Evolutionary conservation across 1,140 invertebrate genomes (phyloP).

Genomic region (Sycophila sp.): DNA sequence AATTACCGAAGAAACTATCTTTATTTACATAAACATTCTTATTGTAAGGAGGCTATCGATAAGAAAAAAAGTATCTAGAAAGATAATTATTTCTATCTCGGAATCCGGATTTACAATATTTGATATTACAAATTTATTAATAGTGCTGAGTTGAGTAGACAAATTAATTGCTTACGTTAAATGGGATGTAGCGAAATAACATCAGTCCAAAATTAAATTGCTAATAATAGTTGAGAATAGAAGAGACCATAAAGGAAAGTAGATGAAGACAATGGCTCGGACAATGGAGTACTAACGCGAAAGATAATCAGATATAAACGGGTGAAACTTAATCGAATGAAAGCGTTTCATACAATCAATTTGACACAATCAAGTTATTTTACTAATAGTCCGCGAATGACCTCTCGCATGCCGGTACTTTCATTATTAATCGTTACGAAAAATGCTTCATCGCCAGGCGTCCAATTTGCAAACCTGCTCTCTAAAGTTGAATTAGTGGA

Average conservation of each 20-base stretch:
- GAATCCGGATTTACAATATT: not conserved
- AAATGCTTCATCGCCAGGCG: too few species aligned
- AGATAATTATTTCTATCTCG: too few species aligned
- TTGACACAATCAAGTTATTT: conserved; percentile 21
- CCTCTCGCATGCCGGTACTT: too few species aligned
- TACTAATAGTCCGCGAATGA: too few species aligned
- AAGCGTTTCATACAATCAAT: conserved; percentile 29
- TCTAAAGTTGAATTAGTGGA: too few species aligned
- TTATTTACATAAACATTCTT: too few species aligned
- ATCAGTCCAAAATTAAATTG: conserved; percentile 11
- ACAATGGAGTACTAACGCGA: conserved; percentile 21
- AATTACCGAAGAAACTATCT: too few species aligned
- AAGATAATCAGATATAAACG: conserved; percentile 29
- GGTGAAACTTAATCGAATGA: conserved; percentile 34
- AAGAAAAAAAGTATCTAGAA: too few species aligned
- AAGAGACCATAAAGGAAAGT: conserved; percentile 17
- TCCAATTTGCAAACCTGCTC: too few species aligned
- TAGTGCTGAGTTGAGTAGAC: not conserved
- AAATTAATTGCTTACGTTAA: not conserved
- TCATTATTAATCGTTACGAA: too few species aligned
- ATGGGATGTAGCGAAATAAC: conserved; percentile 1
- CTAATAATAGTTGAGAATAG: conserved; percentile 18
- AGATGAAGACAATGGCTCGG: conserved; percentile 21
- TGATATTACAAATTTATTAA: not conserved
- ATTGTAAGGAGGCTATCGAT: too few species aligned